These are phyloP conservation scores for Strix aluco DNA, from an alignment of 2,113 vertebrate genomes.

Conservation along the genomic window DNA sequence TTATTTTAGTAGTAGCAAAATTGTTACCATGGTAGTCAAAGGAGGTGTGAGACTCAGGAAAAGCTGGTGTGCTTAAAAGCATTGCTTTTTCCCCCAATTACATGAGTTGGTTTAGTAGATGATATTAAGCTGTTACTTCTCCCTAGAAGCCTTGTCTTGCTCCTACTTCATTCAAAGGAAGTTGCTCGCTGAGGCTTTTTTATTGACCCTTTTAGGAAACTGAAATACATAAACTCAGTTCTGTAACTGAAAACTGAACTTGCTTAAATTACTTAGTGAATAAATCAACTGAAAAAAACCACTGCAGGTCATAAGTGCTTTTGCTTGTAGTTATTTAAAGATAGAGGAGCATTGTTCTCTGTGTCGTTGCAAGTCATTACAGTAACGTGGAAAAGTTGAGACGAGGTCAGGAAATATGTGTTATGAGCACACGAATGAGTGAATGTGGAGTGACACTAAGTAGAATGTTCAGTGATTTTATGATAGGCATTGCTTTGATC, in stretches of 20 bases:
- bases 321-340: background rate
- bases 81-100: background rate
- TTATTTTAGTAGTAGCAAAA: background rate
- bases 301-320: background rate
- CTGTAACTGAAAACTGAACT: background rate
- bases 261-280: background rate
- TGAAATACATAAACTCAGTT: background rate
- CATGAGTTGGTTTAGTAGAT: background rate
- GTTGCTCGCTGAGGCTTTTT: background rate
- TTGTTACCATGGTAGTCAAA: background rate
- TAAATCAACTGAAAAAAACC: background rate
- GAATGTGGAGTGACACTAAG: background rate
- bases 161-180: background rate
- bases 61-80: background rate
- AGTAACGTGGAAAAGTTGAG: background rate
- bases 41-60: background rate
- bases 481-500: background rate
- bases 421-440: background rate
- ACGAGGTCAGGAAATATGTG: background rate
- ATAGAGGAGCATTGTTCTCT: background rate
- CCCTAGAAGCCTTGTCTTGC: background rate
- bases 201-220: background rate
- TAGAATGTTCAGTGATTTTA: background rate
- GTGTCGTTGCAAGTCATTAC: background rate
- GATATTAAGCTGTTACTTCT: background rate